Base-by-base conservation (phyloP, 2,888 invertebrate genomes). In the Lepeophtheirus nordmannii region DNA sequence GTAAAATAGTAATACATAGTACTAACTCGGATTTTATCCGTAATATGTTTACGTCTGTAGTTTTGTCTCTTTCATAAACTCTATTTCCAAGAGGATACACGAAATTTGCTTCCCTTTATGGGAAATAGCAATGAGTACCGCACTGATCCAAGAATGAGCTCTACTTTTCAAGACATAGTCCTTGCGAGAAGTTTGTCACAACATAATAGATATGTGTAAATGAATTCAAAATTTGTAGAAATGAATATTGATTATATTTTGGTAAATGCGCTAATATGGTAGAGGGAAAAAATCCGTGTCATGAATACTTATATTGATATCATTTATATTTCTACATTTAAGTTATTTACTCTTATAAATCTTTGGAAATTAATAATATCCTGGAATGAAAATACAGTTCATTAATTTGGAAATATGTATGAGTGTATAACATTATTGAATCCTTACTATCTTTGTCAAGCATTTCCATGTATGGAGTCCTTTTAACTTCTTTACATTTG, bases 61-160 rank as follows among this genome's bases (percentile, higher is more conserved):
- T 46, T 46, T 17, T 46, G 53, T 46, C 53, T 46, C 53, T 46
- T 46, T 46, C 53, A 46, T 17, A 46, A 46, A 46, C 53, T 46
- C 2, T 46, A 46, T 17, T 46, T 14, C 53, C 1, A 46, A 14
- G 53, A 46, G 8, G 53, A 46, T n/a, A 46, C 2, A 46, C 53
- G 53, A 17, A 46, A 46, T 8, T 46, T 46, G 17, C 17, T 46
- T 46, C 53, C 53, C 53, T n/a, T 46, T 17, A 46, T 46, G 53
- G 53, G 53, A 46, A 2, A 46, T 17, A 14, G 53, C 14, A 46
- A 8, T 46, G 14, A 14, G n/a, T 17, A n/a, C 53, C n/a, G 14
- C 14, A 5, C 53, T n/a, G 53, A 46, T 17, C 53, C 53, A 46
- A 46, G 53, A 17, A 46, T 46, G 53, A 46, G 53, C 8, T 46